Base-by-base conservation (phyloP, 92 coral and sea anemone species). In the Epizoanthus rinbou region DNA sequence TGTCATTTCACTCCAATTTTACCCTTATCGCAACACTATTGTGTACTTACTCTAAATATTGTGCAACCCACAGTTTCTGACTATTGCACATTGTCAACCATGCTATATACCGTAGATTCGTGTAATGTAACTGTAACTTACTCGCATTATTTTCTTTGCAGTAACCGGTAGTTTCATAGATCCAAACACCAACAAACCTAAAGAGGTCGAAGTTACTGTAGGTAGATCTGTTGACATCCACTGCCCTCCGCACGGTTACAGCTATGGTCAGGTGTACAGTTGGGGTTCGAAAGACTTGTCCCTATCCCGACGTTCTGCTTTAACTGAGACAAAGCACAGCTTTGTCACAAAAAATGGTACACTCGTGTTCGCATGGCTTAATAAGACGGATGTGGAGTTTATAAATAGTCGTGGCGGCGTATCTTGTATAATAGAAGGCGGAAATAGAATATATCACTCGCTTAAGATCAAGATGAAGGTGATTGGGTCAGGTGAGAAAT, bases 311-410 rank as follows among this genome's bases (percentile, higher is more conserved):
- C 65, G 47, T 3, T 1, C 28, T 17, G 65, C 68, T 6, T 18
- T 76, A n/a, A 10, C 2, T 37, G 68, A 76, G 57, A 37, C 69
- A 21, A 76, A 58, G 8, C 81, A 76, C 69, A 58, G 81, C 9
- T 76, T 76, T 43, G 69, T 76, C 18, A 76, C 81, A 0, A n/a
- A 43, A 16, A 76, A 76, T 13, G 81, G 81, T 8, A 76, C 81
- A 5, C 69, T 76, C 18, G 69, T 76, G 43, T 76, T 59, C 4
- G 28, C 81, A 3, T 76, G 69, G 81, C n/a, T 76, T 15, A n/a
- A 16, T 0, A 22, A 28, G 1, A 0, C 16, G 0, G 81, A 76
- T 19, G 68, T 58, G 11, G 0, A 9, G 0, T 33, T 28, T 16
- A 69, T 59, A 3, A 59, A 76, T 14, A 19, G 28, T 0, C 3